These are phyloP conservation scores for Brienomyrus longianalis DNA, from an alignment of 2,113 vertebrate species.

Conservation along the genomic window DNA sequence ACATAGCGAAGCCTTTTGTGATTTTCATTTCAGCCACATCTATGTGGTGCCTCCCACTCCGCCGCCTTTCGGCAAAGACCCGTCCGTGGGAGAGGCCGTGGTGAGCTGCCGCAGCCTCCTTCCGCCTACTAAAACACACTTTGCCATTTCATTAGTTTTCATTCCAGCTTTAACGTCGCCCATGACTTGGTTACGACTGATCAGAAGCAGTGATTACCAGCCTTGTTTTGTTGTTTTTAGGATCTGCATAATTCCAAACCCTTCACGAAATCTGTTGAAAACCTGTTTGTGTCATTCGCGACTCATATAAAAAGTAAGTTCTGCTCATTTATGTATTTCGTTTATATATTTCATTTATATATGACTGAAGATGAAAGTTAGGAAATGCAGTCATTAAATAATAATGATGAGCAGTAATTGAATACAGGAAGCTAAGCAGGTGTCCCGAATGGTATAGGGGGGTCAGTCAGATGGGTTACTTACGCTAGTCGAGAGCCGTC, in stretches of 20 bases:
- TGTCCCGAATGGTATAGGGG: neutral
- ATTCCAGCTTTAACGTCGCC: neutral
- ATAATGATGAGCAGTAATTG: neutral
- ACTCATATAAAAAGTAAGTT: conserved; percentile 80
- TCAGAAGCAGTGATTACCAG: neutral
- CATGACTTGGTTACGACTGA: neutral
- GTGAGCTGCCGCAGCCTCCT: conserved; percentile 46
- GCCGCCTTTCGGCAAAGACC: conserved; percentile 63
- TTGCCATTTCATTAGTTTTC: neutral
- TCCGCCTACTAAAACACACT: neutral
- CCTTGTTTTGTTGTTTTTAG: conserved; percentile 44
- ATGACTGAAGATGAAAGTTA: neutral
- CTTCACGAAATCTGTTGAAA: conserved; percentile 82
- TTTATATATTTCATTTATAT: neutral
- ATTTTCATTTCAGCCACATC: conserved; percentile 65
- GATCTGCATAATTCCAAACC: conserved; percentile 55
- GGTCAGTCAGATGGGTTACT: neutral
- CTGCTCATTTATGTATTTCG: neutral
- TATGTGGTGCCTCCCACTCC: conserved; percentile 85
- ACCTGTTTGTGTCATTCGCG: conserved; percentile 72
- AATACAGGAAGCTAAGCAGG: neutral
- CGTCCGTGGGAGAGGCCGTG: conserved; percentile 34
- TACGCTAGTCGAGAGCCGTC: neutral
- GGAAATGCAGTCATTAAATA: neutral
- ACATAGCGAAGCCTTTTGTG: neutral